Conservation (phyloP, 2,888 invertebrate genomes). For the Epirrhoe tristata region DNA sequence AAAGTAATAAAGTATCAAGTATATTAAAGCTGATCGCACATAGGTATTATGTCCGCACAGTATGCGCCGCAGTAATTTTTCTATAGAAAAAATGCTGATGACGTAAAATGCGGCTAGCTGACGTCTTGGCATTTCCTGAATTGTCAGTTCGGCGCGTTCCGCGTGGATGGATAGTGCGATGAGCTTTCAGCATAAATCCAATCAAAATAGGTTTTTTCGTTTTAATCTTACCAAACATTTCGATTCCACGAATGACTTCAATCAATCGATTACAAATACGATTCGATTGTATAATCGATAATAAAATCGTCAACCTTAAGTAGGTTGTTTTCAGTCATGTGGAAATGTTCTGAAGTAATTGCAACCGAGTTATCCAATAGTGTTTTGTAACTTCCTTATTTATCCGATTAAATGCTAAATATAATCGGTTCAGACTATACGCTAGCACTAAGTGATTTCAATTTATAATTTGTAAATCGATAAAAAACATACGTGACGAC, state of each 20-base stretch:
- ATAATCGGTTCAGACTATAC: background rate
- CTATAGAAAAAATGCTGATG: no score
- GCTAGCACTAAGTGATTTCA: background rate
- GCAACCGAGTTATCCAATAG: slow-evolving; percentile 32
- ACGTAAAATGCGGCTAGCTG: no score
- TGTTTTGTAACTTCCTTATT: slow-evolving; percentile 27
- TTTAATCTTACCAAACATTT: slow-evolving; percentile 15
- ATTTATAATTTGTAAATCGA: no score
- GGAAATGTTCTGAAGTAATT: slow-evolving; percentile 32
- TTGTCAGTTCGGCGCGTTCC: no score
- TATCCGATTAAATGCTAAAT: background rate
- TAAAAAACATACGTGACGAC: no score
- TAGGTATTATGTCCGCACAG: no score
- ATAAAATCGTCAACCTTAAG: slow-evolving; percentile 30
- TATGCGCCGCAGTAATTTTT: no score
- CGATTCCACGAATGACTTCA: slow-evolving; percentile 24
- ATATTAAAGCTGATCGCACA: no score
- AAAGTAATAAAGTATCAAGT: no score
- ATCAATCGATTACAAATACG: slow-evolving; percentile 30
- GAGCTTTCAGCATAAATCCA: no score
- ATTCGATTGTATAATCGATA: slow-evolving; percentile 29
- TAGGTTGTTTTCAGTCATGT: slow-evolving; percentile 37
- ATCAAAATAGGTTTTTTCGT: background rate
- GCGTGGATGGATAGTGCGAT: no score
- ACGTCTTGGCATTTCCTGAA: no score